phyloP scores from a whole-genome alignment of 2,888 invertebrate species.

The Listrodromus nycthemerus region DNA sequence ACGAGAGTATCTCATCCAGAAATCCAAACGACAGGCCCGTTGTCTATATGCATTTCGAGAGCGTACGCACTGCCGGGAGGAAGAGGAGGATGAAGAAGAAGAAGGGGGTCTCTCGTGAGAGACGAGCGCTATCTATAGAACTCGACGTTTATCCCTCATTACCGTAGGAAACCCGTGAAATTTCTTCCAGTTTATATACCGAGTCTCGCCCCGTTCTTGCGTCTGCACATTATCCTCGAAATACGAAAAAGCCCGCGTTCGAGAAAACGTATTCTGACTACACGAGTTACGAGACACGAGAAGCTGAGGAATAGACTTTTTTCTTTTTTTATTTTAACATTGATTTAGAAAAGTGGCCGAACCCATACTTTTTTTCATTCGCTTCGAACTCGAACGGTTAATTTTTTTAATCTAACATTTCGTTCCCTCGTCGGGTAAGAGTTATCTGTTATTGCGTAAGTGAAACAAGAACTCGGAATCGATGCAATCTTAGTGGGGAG shows the following conservation, averaged over 20 bases:
- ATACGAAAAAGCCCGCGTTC: neutral
- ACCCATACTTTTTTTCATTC: too few species aligned
- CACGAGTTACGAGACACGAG: neutral
- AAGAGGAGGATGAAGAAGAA: slow-evolving; percentile 1
- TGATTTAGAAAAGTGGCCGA: too few species aligned
- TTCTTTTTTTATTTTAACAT: neutral
- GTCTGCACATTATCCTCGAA: neutral
- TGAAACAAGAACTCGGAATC: slow-evolving; percentile 17
- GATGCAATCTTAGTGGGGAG: slow-evolving; percentile 19
- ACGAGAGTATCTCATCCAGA: slow-evolving; percentile 46
- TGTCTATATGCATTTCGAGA: slow-evolving; percentile 40
- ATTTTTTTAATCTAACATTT: neutral
- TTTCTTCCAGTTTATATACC: slow-evolving; percentile 47
- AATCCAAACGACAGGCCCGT: slow-evolving; percentile 52
- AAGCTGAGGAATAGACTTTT: neutral
- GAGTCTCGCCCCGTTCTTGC: neutral
- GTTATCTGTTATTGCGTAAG: slow-evolving; percentile 25
- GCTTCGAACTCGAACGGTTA: neutral
- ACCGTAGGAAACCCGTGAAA: slow-evolving; percentile 66
- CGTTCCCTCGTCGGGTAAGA: neutral
- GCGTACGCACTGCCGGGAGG: slow-evolving; percentile 15
- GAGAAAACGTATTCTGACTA: neutral
- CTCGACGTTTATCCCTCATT: slow-evolving; percentile 67
- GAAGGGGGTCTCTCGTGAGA: slow-evolving; percentile 45
- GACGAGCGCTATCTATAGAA: slow-evolving; percentile 69